These are phyloP conservation scores for Stegophylla sp. DNA, from an alignment of 2,888 invertebrate genomes.

Conservation along the genomic window DNA sequence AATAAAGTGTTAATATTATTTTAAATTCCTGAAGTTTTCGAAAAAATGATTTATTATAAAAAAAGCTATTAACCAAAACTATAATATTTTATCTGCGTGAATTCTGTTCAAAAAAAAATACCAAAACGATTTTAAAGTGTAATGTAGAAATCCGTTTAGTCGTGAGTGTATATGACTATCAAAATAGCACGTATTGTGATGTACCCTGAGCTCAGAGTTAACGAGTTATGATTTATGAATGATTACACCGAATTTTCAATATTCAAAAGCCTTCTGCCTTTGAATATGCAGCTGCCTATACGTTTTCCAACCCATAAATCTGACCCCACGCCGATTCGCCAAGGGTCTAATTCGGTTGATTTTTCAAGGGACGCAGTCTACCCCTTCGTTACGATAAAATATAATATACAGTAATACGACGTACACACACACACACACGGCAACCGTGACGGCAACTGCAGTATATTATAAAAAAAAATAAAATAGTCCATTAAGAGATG, in stretches of 20 bases:
- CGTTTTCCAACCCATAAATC: conserved; percentile 44
- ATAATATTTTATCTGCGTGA: too few relatives aligned
- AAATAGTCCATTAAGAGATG: neutral
- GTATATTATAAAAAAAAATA: conserved; percentile 2
- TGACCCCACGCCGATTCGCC: neutral
- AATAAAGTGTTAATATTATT: too few relatives aligned
- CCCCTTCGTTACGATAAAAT: conserved; percentile 33
- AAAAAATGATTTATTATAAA: too few relatives aligned
- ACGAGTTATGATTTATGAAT: neutral
- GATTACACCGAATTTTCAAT: neutral
- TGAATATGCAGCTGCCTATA: conserved; percentile 31
- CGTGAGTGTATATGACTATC: too few relatives aligned
- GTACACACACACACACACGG: neutral
- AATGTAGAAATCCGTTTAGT: too few relatives aligned
- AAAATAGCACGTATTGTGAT: too few relatives aligned
- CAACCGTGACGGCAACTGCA: neutral
- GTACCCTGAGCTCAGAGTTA: too few relatives aligned
- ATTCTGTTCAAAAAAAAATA: too few relatives aligned
- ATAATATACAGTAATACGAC: neutral
- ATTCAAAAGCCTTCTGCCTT: conserved; percentile 8
- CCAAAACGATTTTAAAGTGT: too few relatives aligned
- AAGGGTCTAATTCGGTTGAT: conserved; percentile 42
- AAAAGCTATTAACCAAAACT: too few relatives aligned
- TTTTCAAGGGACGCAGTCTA: conserved; percentile 31
- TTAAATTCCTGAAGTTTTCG: too few relatives aligned